Percentiles rank a stretch among this genome's conserved stretches.
Conservation (phyloP, 2,113 vertebrate genomes). For the Phoxinus phoxinus region DNA sequence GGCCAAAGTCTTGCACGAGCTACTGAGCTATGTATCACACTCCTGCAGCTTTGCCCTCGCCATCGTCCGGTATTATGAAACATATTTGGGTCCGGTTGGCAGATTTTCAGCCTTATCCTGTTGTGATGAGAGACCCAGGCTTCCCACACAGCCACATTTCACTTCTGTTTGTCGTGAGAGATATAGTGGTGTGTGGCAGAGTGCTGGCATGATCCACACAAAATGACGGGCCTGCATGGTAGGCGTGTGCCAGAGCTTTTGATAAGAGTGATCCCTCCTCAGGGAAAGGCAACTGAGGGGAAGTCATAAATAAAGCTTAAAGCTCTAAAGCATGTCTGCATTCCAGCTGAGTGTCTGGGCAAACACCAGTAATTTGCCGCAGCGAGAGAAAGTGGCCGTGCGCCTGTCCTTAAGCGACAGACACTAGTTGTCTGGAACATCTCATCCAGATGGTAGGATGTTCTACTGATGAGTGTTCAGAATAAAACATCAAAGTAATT, state of each 20-base stretch:
- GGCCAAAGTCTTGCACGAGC: neutral
- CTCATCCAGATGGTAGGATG: conserved; percentile 13
- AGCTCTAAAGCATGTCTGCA: conserved; percentile 55
- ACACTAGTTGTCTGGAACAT: neutral
- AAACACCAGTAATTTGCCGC: conserved; percentile 41
- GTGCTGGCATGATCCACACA: conserved; percentile 44
- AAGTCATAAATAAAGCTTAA: conserved; percentile 66
- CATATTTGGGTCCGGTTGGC: conserved; percentile 19
- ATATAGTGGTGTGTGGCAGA: conserved; percentile 34
- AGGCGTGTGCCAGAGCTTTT: conserved; percentile 53
- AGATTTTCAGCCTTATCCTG: conserved; percentile 40
- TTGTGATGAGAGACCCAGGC: conserved; percentile 44
- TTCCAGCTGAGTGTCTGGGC: conserved; percentile 51
- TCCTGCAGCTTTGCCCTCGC: conserved; percentile 1
- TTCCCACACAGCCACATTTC: conserved; percentile 20
- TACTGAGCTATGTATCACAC: conserved; percentile 9
- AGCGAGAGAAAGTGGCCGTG: conserved; percentile 19
- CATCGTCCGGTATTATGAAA: neutral
- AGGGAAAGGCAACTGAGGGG: conserved; percentile 56
- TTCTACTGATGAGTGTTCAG: neutral
- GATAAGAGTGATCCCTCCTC: conserved; percentile 62
- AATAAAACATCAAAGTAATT: conserved; percentile 12
- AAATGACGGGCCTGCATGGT: conserved; percentile 25
- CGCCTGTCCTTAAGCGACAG: conserved; percentile 36
- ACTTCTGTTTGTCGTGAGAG: conserved; percentile 40